A percentile compares a stretch with the other conserved stretches of the same genome.
These are phyloP conservation scores for Muricea muricata DNA, from an alignment of 92 coral and sea anemone genomes.

Conservation along the genomic window DNA sequence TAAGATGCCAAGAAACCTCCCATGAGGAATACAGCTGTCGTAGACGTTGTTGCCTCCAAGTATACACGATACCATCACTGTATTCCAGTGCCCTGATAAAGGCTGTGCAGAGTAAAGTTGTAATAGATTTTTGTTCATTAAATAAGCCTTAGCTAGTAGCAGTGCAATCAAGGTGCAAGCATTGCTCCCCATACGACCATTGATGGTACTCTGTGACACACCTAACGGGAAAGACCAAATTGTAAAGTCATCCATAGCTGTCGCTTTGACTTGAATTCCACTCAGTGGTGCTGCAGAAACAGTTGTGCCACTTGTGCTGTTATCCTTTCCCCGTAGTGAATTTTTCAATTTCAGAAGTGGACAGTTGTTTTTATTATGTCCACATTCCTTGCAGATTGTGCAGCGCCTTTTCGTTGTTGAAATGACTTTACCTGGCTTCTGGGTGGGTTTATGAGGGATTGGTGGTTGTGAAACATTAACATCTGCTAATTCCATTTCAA, in stretches of 20 bases:
- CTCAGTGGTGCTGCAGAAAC: slow-evolving; percentile 1
- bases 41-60: background rate
- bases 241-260: slow-evolving; percentile 1
- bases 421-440: background rate
- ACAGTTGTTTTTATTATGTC: slow-evolving; percentile 1
- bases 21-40: too few species aligned
- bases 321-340: background rate
- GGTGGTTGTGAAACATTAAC: background rate
- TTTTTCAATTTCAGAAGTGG: slow-evolving; percentile 7
- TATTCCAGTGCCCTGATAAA: slow-evolving; percentile 24
- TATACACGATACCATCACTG: slow-evolving; percentile 50
- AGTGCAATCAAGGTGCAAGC: slow-evolving; percentile 51
- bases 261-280: background rate
- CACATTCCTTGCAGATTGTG: background rate
- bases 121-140: slow-evolving; percentile 23
- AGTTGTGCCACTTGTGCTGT: slow-evolving; percentile 46
- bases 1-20: too few species aligned
- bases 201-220: slow-evolving; percentile 36
- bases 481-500: background rate
- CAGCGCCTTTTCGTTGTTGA: background rate
- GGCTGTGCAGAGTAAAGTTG: background rate
- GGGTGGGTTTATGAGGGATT: background rate
- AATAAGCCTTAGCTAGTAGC: slow-evolving; percentile 47
- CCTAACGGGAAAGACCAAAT: slow-evolving; percentile 31
- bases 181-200: slow-evolving; percentile 47